Evolutionary conservation across 2,888 invertebrate genomes (phyloP).

Genomic region (Biston stratarius): DNA sequence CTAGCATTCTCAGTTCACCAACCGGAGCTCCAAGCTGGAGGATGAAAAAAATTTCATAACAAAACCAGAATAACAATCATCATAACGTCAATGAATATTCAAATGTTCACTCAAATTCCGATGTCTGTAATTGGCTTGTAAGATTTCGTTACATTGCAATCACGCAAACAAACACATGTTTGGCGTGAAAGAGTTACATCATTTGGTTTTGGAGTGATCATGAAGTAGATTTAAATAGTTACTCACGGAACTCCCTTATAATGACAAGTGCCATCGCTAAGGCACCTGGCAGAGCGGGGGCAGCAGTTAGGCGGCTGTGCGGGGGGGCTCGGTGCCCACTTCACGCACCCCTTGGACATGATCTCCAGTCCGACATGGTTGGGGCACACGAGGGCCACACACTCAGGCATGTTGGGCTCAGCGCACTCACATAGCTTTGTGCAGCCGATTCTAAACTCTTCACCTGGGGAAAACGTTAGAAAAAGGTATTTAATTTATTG

Average conservation of each 20-base stretch:
- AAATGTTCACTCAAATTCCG: too few species aligned
- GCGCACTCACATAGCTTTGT: conserved; percentile 92
- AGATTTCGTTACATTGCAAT: too few species aligned
- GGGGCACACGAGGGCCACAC: conserved; percentile 93
- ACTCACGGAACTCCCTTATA: conserved; percentile 88
- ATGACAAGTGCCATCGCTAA: conserved; percentile 93
- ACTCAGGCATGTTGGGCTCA: conserved; percentile 88
- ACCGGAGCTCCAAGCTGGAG: too few species aligned
- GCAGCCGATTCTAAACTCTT: conserved; percentile 94
- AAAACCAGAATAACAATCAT: too few species aligned
- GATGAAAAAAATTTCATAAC: too few species aligned
- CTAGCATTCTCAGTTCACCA: too few species aligned
- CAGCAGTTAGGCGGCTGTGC: conserved; percentile 93
- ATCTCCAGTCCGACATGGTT: conserved; percentile 94
- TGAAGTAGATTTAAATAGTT: background rate
- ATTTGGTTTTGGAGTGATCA: too few species aligned
- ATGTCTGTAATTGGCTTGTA: too few species aligned
- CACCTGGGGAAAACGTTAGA: conserved; percentile 69
- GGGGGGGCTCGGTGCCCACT: conserved; percentile 94
- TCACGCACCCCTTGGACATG: conserved; percentile 92
- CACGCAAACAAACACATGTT: too few species aligned
- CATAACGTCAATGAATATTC: too few species aligned
- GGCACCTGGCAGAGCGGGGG: conserved; percentile 91
- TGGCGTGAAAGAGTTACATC: too few species aligned
- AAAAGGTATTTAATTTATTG: too few species aligned